Percentiles rank a stretch among this genome's conserved stretches.
Evolutionary conservation across 2,797 vertebrate species (phyloP).

Genomic region (Avahi laniger): DNA sequence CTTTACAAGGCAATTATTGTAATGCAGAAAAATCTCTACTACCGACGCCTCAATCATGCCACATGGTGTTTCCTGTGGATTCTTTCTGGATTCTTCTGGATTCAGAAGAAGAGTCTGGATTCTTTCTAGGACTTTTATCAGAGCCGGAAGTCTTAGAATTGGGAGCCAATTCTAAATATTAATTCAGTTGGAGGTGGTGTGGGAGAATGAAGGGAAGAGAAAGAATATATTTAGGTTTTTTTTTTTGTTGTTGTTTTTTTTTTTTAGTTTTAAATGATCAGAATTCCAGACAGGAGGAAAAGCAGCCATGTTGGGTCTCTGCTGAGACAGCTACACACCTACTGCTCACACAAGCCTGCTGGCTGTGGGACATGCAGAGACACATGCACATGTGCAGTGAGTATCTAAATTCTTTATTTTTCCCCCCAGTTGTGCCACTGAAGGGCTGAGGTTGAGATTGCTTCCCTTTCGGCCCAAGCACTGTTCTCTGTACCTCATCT

Average conservation of each 20-base stretch:
- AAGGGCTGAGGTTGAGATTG: constrained; percentile 49
- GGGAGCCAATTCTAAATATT: background rate
- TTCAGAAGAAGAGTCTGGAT: background rate
- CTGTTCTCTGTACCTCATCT: constrained; percentile 67
- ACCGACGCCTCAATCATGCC: constrained; percentile 31
- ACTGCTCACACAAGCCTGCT: background rate
- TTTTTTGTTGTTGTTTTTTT: background rate
- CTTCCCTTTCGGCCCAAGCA: constrained; percentile 62
- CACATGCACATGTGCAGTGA: fast-evolving
- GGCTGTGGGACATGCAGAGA: background rate
- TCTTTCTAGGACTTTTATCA: constrained; percentile 47
- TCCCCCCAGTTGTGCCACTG: constrained; percentile 10
- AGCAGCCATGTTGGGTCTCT: fast-evolving
- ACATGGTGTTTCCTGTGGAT: constrained; percentile 50
- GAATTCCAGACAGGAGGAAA: background rate
- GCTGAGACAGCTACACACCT: background rate
- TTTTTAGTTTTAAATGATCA: background rate
- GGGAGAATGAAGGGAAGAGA: background rate
- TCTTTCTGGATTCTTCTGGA: background rate
- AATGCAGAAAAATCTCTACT: constrained; percentile 40
- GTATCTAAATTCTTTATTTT: background rate
- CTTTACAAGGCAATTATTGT: constrained; percentile 47
- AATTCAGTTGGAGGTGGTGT: background rate
- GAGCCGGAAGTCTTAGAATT: background rate
- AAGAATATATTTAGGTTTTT: background rate